phyloP scores from a whole-genome alignment of 2,797 vertebrate species.

The Siniperca obscura region DNA sequence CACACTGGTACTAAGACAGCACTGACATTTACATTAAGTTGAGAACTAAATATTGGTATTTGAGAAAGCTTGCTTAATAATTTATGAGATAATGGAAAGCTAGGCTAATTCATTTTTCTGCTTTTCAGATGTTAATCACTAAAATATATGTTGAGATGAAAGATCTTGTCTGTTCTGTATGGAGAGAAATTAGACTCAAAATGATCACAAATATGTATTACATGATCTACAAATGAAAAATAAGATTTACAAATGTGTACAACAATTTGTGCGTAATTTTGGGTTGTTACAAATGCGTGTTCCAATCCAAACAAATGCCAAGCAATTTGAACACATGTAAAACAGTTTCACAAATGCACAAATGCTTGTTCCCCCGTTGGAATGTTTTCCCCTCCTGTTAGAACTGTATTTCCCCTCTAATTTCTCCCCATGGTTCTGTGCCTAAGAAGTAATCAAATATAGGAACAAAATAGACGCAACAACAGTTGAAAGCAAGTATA shows the following conservation, averaged over 20 bases:
- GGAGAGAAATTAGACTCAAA: too few species aligned
- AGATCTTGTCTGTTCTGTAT: neutral
- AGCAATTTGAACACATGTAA: too few species aligned
- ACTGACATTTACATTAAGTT: constrained; percentile 1
- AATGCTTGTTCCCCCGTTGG: too few species aligned
- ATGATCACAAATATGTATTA: too few species aligned
- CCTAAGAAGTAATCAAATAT: neutral
- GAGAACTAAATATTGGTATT: constrained; percentile 1
- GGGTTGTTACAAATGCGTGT: too few species aligned
- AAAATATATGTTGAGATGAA: neutral
- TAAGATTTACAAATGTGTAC: too few species aligned
- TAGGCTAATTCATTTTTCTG: neutral
- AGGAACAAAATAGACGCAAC: neutral
- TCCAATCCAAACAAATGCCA: too few species aligned
- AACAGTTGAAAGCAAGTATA: neutral
- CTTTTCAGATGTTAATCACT: constrained; percentile 8
- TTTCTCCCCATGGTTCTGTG: neutral
- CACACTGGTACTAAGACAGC: neutral
- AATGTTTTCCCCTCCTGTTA: too few species aligned
- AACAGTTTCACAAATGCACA: too few species aligned
- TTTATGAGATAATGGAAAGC: constrained; percentile 13
- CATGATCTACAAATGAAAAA: too few species aligned
- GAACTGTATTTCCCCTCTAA: too few species aligned
- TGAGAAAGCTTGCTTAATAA: constrained; percentile 8
- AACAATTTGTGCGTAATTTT: too few species aligned